Evolutionary conservation across 2,797 vertebrate genomes (phyloP).

Genomic region (Acrossocheilus fasciatus): DNA sequence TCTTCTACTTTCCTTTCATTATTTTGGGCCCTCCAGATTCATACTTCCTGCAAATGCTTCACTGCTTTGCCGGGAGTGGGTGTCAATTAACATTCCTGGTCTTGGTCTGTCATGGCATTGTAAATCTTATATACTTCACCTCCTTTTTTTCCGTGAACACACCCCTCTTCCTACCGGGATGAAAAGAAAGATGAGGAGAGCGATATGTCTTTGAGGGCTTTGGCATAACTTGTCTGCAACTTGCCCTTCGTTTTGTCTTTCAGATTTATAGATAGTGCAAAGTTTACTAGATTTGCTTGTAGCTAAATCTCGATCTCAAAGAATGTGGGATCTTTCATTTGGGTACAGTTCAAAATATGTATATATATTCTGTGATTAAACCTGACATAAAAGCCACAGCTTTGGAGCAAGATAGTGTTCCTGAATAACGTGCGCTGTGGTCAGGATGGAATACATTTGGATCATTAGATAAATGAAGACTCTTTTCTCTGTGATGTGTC

Average conservation of each 20-base stretch:
- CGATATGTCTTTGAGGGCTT: constrained; percentile 46
- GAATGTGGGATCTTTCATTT: neutral
- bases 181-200: constrained; percentile 62
- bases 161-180: constrained; percentile 66
- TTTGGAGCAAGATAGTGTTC: constrained; percentile 46
- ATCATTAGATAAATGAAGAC: constrained; percentile 50
- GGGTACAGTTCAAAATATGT: constrained; percentile 10
- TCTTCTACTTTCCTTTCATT: constrained; percentile 51
- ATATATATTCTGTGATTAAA: constrained; percentile 33
- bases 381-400: constrained; percentile 40
- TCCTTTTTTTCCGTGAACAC: constrained; percentile 63
- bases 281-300: neutral
- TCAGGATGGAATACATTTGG: constrained; percentile 29
- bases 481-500: constrained; percentile 43
- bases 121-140: constrained; percentile 74
- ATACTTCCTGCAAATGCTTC: constrained; percentile 53
- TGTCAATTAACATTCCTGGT: constrained; percentile 80
- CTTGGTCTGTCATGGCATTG: constrained; percentile 70
- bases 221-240: constrained; percentile 45
- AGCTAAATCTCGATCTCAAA: neutral
- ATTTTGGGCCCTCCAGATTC: constrained; percentile 57
- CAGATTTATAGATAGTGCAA: constrained; percentile 27
- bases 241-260: constrained; percentile 19
- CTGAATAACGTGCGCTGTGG: constrained; percentile 42
- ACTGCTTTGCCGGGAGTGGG: constrained; percentile 66